These are phyloP conservation scores for Laothoe populi DNA, from an alignment of 2,888 invertebrate species.

Conservation along the genomic window DNA sequence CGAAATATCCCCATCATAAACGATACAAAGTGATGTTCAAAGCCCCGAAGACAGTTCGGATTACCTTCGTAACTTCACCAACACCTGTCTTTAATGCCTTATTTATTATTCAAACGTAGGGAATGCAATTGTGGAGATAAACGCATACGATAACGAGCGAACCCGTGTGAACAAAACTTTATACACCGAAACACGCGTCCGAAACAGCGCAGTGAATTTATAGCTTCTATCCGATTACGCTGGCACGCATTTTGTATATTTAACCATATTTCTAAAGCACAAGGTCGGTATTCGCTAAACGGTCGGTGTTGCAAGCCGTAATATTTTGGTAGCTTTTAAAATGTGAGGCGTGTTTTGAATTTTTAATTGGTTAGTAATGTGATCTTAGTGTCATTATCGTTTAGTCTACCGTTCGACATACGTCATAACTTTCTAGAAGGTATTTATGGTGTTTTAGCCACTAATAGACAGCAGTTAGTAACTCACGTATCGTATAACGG, in stretches of 20 bases:
- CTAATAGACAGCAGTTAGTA: neutral
- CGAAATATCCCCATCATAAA: neutral
- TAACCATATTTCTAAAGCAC: conserved; percentile 17
- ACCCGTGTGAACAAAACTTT: conserved; percentile 65
- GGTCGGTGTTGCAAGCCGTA: conserved; percentile 5
- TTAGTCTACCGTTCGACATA: conserved; percentile 13
- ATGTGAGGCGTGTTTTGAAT: conserved; percentile 16
- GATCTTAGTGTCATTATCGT: conserved; percentile 14
- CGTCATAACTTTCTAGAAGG: conserved; percentile 16
- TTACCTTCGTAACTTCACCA: neutral
- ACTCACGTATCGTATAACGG: neutral
- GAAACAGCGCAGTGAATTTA: conserved; percentile 44
- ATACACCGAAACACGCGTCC: conserved; percentile 58
- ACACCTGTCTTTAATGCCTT: conserved; percentile 5
- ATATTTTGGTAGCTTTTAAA: conserved; percentile 22
- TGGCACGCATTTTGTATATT: conserved; percentile 46
- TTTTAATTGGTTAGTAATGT: conserved; percentile 20
- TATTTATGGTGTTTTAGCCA: conserved; percentile 19
- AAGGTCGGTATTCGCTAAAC: conserved; percentile 1
- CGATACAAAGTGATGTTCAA: neutral
- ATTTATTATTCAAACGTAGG: conserved; percentile 35
- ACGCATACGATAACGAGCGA: conserved; percentile 54
- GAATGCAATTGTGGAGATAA: conserved; percentile 52
- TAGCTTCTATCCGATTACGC: conserved; percentile 50
- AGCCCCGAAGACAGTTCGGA: neutral